These are phyloP conservation scores for Tubiluchus corallicola DNA, from an alignment of 2,888 invertebrate genomes.

Conservation along the genomic window DNA sequence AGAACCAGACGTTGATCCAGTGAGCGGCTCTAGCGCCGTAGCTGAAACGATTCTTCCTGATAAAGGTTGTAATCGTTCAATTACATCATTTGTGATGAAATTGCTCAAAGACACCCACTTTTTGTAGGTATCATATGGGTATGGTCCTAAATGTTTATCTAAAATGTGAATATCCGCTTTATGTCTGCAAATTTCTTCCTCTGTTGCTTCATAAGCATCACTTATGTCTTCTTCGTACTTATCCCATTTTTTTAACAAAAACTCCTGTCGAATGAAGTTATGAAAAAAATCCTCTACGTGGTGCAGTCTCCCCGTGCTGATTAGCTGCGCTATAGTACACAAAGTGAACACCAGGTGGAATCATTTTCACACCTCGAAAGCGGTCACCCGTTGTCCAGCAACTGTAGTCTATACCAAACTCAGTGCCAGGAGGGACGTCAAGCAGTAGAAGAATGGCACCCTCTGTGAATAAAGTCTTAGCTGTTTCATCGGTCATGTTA, in stretches of 20 bases:
- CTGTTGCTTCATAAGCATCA: conserved; percentile 39
- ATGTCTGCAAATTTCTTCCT: conserved; percentile 41
- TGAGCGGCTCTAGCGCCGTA: conserved; percentile 44
- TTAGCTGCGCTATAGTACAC: conserved; percentile 54
- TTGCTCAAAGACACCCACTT: conserved; percentile 63
- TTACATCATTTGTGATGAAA: conserved; percentile 39
- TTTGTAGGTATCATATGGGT: conserved; percentile 69
- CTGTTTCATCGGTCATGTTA: conserved; percentile 45
- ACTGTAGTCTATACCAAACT: conserved; percentile 88
- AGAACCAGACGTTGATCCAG: conserved; percentile 16
- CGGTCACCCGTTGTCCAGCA: conserved; percentile 74
- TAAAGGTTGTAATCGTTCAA: conserved; percentile 36
- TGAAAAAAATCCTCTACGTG: conserved; percentile 68
- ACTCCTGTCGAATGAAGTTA: conserved; percentile 57
- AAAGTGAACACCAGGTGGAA: conserved; percentile 87
- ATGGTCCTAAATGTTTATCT: conserved; percentile 64
- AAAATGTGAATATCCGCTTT: conserved; percentile 48
- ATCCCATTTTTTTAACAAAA: conserved; percentile 76
- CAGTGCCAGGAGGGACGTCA: conserved; percentile 67
- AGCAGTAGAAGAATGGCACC: conserved; percentile 66
- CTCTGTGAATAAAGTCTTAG: conserved; percentile 51
- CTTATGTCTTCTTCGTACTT: conserved; percentile 50
- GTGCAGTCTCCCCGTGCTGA: conserved; percentile 41
- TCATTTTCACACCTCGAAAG: conserved; percentile 94
- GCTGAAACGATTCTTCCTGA: conserved; percentile 59